Evolutionary conservation across 2,113 vertebrate species (phyloP).

Genomic region (Rhinopomastus cyanomelas): DNA sequence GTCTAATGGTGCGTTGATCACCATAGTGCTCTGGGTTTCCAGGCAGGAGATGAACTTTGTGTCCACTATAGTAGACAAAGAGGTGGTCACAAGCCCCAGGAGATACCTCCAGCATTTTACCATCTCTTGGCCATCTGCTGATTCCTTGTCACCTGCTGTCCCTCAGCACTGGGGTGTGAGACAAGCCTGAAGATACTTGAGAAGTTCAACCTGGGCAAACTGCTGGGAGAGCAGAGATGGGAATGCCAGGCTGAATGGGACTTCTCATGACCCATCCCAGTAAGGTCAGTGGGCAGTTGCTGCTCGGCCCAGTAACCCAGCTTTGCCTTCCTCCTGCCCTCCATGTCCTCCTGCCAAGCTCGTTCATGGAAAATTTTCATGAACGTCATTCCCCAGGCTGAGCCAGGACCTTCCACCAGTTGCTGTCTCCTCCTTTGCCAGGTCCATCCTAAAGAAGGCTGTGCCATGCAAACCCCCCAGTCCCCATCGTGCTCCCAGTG

Average conservation of each 20-base stretch:
- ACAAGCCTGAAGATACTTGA: neutral
- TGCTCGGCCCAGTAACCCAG: conserved; percentile 53
- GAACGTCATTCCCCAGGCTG: neutral
- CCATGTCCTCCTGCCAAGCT: neutral
- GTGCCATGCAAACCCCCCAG: neutral
- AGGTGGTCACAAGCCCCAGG: neutral
- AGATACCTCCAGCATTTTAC: neutral
- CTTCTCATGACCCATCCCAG: neutral
- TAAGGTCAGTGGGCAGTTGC: neutral
- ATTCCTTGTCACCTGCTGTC: neutral
- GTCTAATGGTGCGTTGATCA: neutral
- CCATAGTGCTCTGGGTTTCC: fast-evolving
- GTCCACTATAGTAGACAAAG: fast-evolving
- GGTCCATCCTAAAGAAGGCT: conserved; percentile 30
- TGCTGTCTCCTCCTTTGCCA: conserved; percentile 44
- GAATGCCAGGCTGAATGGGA: neutral
- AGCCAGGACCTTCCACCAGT: conserved; percentile 14
- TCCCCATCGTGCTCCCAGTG: fast-evolving
- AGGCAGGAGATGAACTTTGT: neutral
- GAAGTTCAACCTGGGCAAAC: neutral
- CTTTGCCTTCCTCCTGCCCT: neutral
- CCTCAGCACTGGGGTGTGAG: fast-evolving
- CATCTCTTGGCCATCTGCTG: neutral
- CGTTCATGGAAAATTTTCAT: conserved; percentile 25
- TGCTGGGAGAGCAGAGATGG: neutral